Conservation (phyloP, 1,140 invertebrate genomes). For the Bilobella aurantiaca region DNA sequence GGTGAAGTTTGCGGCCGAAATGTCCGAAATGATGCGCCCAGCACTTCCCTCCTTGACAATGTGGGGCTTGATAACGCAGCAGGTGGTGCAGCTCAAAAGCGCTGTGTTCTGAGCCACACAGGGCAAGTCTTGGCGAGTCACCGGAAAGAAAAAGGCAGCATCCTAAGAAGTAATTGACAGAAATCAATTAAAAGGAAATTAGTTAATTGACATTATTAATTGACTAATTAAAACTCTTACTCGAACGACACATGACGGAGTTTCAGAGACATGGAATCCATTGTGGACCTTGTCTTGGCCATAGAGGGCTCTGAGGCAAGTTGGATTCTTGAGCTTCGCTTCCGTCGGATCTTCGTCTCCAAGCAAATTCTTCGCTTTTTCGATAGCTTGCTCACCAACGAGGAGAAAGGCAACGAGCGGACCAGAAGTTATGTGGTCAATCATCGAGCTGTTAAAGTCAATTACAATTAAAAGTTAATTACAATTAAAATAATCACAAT, state of each 20-base stretch:
- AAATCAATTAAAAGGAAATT: conserved; percentile 7
- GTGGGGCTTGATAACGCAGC: conserved; percentile 87
- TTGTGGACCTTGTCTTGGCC: conserved; percentile 60
- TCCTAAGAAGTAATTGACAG: conserved; percentile 38
- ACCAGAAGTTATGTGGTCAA: conserved; percentile 58
- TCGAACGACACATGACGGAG: conserved; percentile 46
- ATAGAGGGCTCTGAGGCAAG: conserved; percentile 57
- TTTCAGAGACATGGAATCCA: conserved; percentile 58
- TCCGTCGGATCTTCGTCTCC: conserved; percentile 52
- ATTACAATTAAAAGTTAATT: conserved; percentile 8
- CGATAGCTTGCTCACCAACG: conserved; percentile 58
- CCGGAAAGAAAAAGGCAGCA: conserved; percentile 57
- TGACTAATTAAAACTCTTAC: conserved; percentile 37
- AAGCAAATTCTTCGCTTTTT: conserved; percentile 50
- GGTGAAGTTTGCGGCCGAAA: conserved; percentile 60
- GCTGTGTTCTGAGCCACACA: conserved; percentile 36
- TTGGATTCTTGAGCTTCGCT: conserved; percentile 49
- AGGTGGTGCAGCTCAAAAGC: conserved; percentile 54
- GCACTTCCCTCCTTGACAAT: conserved; percentile 57
- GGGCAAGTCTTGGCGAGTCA: conserved; percentile 36
- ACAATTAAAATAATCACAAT: no score
- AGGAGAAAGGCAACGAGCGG: conserved; percentile 62
- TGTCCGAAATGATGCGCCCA: conserved; percentile 62
- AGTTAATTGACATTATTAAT: conserved; percentile 1
- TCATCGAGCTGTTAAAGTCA: conserved; percentile 40